These are phyloP conservation scores for Antheraea pernyi DNA, from an alignment of 1,140 invertebrate species.

Conservation along the genomic window DNA sequence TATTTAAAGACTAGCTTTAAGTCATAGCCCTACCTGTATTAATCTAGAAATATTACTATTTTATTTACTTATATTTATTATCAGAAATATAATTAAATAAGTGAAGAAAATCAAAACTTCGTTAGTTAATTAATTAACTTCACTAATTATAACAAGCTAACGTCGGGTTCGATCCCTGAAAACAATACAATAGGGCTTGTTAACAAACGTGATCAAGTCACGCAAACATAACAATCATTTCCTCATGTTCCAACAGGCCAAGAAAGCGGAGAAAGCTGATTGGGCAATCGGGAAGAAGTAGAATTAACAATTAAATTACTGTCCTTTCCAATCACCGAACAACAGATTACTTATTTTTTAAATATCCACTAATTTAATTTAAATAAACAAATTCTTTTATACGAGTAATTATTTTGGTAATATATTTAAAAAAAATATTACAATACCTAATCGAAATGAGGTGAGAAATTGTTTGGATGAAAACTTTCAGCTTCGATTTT, in stretches of 20 bases:
- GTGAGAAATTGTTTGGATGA: slow-evolving; percentile 60
- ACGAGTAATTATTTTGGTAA: slow-evolving; percentile 37
- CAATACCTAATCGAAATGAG: slow-evolving; percentile 40
- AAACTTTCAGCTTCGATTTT: slow-evolving; percentile 47
- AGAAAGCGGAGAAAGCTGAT: slow-evolving; percentile 89
- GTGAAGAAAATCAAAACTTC: not conserved
- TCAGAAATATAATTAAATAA: not conserved
- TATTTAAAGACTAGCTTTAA: no score
- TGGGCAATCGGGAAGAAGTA: slow-evolving; percentile 87
- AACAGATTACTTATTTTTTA: slow-evolving; percentile 57
- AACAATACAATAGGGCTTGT: not conserved
- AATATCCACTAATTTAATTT: slow-evolving; percentile 57
- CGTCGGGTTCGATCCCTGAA: not conserved
- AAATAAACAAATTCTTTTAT: slow-evolving; percentile 66
- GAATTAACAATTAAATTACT: slow-evolving; percentile 29
- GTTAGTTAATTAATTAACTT: not conserved
- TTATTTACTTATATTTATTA: not conserved
- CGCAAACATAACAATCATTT: slow-evolving; percentile 3
- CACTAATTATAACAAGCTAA: not conserved
- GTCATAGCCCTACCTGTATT: no score
- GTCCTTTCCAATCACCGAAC: slow-evolving; percentile 33
- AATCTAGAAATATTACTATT: not conserved
- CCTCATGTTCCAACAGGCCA: slow-evolving; percentile 82
- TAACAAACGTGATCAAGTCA: not conserved
- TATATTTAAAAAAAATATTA: slow-evolving; percentile 30